Percentiles rank a stretch among this genome's conserved stretches.
These are phyloP conservation scores for Limonius californicus DNA, from an alignment of 1,140 invertebrate genomes.

Conservation along the genomic window DNA sequence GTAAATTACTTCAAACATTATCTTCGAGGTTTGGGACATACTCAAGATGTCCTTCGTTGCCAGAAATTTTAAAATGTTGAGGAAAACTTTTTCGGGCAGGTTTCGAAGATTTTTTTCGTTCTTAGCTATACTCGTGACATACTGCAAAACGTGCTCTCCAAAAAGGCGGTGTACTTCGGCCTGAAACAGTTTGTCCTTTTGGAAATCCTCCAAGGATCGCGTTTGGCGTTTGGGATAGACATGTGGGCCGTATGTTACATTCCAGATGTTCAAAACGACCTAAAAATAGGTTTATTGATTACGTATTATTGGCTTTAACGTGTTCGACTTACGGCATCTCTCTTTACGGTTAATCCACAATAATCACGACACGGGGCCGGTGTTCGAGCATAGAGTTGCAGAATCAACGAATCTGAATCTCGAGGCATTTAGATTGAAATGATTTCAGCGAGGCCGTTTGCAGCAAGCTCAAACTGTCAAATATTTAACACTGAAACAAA, in stretches of 20 bases:
- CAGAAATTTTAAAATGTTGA: slow-evolving; percentile 40
- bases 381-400: slow-evolving; percentile 46
- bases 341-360: slow-evolving; percentile 41
- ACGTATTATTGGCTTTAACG: no score
- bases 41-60: slow-evolving; percentile 41
- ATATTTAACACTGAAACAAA: no score
- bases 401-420: neutral
- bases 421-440: no score
- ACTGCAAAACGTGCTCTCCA: slow-evolving; percentile 37
- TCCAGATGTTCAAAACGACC: slow-evolving; percentile 49
- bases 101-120: slow-evolving; percentile 28
- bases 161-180: slow-evolving; percentile 45
- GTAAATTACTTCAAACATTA: slow-evolving; percentile 43
- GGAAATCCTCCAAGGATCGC: slow-evolving; percentile 39
- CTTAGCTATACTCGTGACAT: slow-evolving; percentile 22
- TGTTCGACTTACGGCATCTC: slow-evolving; percentile 28
- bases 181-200: slow-evolving; percentile 39
- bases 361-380: slow-evolving; percentile 50
- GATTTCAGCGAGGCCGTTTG: no score
- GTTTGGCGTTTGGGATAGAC: slow-evolving; percentile 38
- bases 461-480: no score
- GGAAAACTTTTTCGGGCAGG: slow-evolving; percentile 31
- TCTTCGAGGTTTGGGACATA: slow-evolving; percentile 40
- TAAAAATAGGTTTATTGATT: slow-evolving; percentile 27
- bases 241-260: slow-evolving; percentile 48